Percentiles rank a stretch among this genome's conserved stretches.
Evolutionary conservation across 2,797 vertebrate genomes (phyloP).

Genomic region (Garrulus glandarius): DNA sequence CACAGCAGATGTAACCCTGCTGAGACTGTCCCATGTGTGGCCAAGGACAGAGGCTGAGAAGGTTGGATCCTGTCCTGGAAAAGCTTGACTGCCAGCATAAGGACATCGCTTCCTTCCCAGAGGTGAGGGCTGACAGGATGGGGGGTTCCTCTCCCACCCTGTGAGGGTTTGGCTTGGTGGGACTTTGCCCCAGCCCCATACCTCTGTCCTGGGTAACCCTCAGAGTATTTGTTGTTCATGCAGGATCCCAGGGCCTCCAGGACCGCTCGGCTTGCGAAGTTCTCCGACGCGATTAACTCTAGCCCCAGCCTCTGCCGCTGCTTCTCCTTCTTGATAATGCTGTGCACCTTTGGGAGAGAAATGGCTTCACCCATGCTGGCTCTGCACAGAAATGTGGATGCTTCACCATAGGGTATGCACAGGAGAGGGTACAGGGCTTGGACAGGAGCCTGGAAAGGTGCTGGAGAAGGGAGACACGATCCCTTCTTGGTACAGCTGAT

Average conservation of each 20-base stretch:
- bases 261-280: constrained; percentile 93
- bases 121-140: background rate
- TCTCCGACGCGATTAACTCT: constrained; percentile 94
- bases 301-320: constrained; percentile 86
- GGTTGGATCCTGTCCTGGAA: background rate
- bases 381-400: rapidly evolving
- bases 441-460: background rate
- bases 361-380: background rate
- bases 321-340: constrained; percentile 94
- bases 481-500: background rate
- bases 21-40: background rate
- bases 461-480: background rate
- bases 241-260: constrained; percentile 95
- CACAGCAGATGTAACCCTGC: background rate
- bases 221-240: constrained; percentile 98
- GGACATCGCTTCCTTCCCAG: background rate
- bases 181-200: background rate
- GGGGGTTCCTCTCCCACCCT: background rate
- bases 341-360: constrained; percentile 77
- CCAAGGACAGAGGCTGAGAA: background rate
- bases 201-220: constrained; percentile 97
- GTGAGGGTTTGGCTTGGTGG: background rate
- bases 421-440: background rate
- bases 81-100: background rate
- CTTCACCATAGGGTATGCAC: background rate